Evolutionary conservation across 2,113 vertebrate genomes (phyloP), one percentile per base, ranked within the genome.

Genomic region (Myiagra hebetior): DNA sequence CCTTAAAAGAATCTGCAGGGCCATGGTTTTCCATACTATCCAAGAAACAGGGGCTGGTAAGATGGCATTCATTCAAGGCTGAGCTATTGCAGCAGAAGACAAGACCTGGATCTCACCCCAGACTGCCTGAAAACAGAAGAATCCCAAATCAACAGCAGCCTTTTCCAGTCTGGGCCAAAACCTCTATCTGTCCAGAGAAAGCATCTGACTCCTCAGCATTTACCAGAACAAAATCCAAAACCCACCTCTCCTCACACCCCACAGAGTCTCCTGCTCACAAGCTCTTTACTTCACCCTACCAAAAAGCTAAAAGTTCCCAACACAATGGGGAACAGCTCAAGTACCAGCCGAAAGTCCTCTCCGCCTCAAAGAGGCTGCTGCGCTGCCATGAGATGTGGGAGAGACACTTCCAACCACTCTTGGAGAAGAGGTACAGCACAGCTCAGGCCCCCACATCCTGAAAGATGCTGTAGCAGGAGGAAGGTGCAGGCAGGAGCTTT

Each of bases 391-490:
- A 41, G n/a, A 39, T 0, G 8, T 44, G 19, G 16, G 13, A 67
- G 27, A 50, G 3, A 7, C 1, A 0, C 4, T 6, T 47, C 31
- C 83, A 50, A 2, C 15, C 5, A 2, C 18, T 42, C 46, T 47
- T 60, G 77, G 46, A 47, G 55, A 41, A 55, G 14, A 83, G 26
- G 26, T 4, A 15, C 19, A 41, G 64, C 63, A 20, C 49, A 73
- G 49, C 64, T 39, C 10, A 44, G 15, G 50, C 27, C 20, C 56
- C 49, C 35, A 3, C 9, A 5, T 14, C 60, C 69, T 7, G 23
- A 8, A 23, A 50, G 44, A 30, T 15, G 50, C 28, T 33, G 18
- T 42, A 1, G 11, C 53, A 42, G 35, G 56, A 49, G 3, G 2
- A 78, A 31, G 15, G 13, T 1, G 23, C 52, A 35, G 70, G 62